A percentile compares a stretch with the other conserved stretches of the same genome.
Conservation (phyloP, 2,888 invertebrate species). For the Orthosia incerta region DNA sequence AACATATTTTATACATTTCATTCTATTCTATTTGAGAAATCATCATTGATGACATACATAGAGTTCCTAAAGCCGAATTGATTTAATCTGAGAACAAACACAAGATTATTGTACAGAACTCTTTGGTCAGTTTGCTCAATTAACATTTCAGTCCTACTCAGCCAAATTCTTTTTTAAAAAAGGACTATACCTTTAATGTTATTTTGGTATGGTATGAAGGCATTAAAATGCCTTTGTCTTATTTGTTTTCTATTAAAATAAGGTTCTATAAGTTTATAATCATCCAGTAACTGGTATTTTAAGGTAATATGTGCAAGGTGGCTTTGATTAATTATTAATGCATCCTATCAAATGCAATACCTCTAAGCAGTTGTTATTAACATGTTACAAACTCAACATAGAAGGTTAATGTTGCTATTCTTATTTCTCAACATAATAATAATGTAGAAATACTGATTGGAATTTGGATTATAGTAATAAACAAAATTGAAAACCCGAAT, state of each 20-base stretch:
- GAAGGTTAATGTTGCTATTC: not conserved
- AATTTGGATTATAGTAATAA: not conserved
- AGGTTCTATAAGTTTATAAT: not conserved
- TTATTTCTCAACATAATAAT: not conserved
- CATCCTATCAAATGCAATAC: not conserved
- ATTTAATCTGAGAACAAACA: not conserved
- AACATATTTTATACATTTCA: too few relatives aligned
- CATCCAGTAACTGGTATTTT: not conserved
- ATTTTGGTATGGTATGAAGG: not conserved
- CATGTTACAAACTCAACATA: not conserved
- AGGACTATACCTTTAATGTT: not conserved
- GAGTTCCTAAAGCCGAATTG: not conserved
- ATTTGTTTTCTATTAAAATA: not conserved
- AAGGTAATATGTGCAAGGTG: constrained; percentile 2
- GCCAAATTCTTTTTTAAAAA: not conserved
- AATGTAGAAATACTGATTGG: not conserved
- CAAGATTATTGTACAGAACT: too few relatives aligned
- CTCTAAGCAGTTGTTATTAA: not conserved
- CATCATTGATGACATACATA: not conserved
- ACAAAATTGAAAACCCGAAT: too few relatives aligned
- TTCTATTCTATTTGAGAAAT: not conserved
- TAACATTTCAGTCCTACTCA: not conserved
- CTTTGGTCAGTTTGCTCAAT: not conserved
- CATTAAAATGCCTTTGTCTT: not conserved
- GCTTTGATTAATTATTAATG: not conserved